These are phyloP conservation scores for Zonotrichia leucophrys DNA, from an alignment of 2,113 vertebrate species.

Conservation along the genomic window DNA sequence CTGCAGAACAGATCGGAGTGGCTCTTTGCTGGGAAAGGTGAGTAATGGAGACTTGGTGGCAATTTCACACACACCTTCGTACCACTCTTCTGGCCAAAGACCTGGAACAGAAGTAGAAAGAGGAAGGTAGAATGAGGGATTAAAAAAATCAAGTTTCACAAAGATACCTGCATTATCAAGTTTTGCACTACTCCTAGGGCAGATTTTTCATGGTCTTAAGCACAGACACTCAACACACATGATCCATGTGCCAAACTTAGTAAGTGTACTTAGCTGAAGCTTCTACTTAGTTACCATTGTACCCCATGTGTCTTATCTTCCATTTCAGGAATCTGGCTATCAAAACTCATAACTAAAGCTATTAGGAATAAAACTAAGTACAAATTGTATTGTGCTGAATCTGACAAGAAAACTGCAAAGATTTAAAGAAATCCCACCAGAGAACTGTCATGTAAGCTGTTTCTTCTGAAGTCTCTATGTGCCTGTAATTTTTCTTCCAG, in stretches of 20 bases:
- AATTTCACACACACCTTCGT: conserved; percentile 96
- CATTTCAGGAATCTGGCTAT: not conserved
- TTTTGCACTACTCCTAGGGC: not conserved
- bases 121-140: not conserved
- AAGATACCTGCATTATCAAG: not conserved
- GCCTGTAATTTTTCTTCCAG: not conserved
- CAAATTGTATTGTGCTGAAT: not conserved
- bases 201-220: not conserved
- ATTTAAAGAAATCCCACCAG: not conserved
- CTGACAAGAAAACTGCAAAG: not conserved
- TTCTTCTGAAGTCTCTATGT: not conserved
- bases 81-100: conserved; percentile 98
- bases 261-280: not conserved
- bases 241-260: not conserved
- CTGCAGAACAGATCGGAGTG: conserved; percentile 93
- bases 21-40: conserved; percentile 95
- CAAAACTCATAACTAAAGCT: not conserved
- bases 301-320: not conserved
- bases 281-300: not conserved
- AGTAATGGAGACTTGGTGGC: conserved; percentile 94
- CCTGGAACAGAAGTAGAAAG: conserved; percentile 68
- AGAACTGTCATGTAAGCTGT: not conserved
- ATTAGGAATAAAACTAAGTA: not conserved
- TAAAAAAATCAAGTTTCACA: not conserved
- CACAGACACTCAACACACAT: not conserved